Base-by-base conservation (phyloP, 2,113 vertebrate genomes). In the Hippocampus zosterae region DNA sequence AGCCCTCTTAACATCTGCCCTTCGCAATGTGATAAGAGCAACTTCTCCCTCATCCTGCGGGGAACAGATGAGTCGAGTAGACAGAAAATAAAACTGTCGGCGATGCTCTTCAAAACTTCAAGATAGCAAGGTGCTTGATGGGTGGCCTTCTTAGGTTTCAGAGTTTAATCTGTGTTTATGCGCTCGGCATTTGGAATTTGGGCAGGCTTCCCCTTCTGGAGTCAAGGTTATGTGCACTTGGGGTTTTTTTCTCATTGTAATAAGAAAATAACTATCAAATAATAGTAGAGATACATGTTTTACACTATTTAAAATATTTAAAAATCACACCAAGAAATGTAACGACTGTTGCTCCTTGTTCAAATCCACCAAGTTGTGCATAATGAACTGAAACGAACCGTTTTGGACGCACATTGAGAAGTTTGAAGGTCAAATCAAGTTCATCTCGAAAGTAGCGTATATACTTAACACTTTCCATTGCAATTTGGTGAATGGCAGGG, bases 401-500 rank as follows among this genome's bases (percentile, higher is more conserved):
- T n/a, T 48, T 48, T 53, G 8, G 9, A 53, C 19, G 10, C 21
- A 12, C 55, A 15, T 55, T 53, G n/a, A 19, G 23, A 60, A 33
- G 23, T 57, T 27, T 57, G 11, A 15, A 57, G 5, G 25, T 57
- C 23, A 25, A 59, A 59, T 25, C 2, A 56, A n/a, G n/a, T 55
- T 21, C n/a, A 55, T n/a, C n/a, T 44, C 12, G 18, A 50, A 55
- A 55, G 4, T 25, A 12, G 9, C 25, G 13, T 27, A 5, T n/a
- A n/a, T 25, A 13, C 3, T 0, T 59, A 16, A 59, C 57, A 18
- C 18, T 18, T 66, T 77, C 21, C 71, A 11, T 15, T 25, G 2
- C 46, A 13, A 46, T 65, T 13, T 46, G 11, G 76, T 76, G 23
- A 65, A 21, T 0, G 64, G 1, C 46, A 99, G 97, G 97, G 97